Evolutionary conservation across 1,140 invertebrate species (phyloP).

Genomic region (Ladona fulva): DNA sequence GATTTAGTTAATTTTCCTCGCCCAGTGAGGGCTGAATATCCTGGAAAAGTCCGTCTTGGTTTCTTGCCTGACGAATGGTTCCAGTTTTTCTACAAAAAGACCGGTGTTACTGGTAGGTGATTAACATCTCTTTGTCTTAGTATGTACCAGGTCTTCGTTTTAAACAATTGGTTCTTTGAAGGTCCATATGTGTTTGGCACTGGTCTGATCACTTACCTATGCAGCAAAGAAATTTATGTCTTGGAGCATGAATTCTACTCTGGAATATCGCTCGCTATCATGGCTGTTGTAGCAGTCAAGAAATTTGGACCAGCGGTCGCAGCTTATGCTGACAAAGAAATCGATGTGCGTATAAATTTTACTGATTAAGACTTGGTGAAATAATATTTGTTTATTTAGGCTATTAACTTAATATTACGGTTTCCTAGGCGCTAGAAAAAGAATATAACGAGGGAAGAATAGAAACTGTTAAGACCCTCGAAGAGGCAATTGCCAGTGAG

Average conservation of each 20-base stretch:
- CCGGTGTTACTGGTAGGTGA: constrained; percentile 58
- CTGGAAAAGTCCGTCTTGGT: constrained; percentile 69
- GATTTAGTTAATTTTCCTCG: constrained; percentile 60
- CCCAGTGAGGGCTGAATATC: constrained; percentile 49
- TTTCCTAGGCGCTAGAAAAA: constrained; percentile 44
- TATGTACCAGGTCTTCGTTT: constrained; percentile 1
- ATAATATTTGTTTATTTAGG: not conserved
- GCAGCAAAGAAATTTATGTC: constrained; percentile 88
- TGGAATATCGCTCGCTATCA: constrained; percentile 61
- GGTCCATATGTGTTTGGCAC: constrained; percentile 79
- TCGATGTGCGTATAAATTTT: constrained; percentile 52
- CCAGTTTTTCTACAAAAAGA: constrained; percentile 86
- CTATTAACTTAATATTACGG: not conserved
- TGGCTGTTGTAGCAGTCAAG: constrained; percentile 56
- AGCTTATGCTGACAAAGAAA: constrained; percentile 55
- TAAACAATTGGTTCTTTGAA: constrained; percentile 32
- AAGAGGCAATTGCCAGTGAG: constrained; percentile 52
- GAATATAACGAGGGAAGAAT: constrained; percentile 48
- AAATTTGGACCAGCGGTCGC: constrained; percentile 61
- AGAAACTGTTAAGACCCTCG: constrained; percentile 39
- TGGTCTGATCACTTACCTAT: constrained; percentile 68
- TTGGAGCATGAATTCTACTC: constrained; percentile 86
- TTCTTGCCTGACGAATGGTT: constrained; percentile 95
- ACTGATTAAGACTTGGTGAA: not conserved
- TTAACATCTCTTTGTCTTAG: not conserved